Percentiles rank a stretch among this genome's conserved stretches.
These are phyloP conservation scores for Chaetops frenatus DNA, from an alignment of 2,113 vertebrate species.

Conservation along the genomic window DNA sequence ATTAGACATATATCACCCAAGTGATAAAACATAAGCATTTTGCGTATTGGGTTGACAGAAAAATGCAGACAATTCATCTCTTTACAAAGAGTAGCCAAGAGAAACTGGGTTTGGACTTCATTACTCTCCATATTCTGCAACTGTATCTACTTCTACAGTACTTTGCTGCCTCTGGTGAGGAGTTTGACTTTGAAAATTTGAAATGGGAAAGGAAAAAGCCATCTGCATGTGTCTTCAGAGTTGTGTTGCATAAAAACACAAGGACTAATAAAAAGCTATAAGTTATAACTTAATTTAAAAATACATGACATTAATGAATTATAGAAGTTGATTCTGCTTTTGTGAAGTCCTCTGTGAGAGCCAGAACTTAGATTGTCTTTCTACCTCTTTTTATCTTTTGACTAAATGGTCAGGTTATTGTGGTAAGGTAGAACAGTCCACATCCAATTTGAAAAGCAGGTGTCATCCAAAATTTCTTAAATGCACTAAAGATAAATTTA, in stretches of 20 bases:
- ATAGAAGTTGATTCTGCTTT: neutral
- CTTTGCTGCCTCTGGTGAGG: neutral
- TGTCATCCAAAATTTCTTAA: neutral
- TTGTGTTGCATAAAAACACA: neutral
- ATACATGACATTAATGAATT: neutral
- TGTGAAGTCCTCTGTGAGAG: neutral
- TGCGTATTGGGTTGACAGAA: neutral
- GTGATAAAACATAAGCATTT: neutral
- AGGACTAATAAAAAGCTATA: neutral
- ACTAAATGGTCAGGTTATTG: neutral
- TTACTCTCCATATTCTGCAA: neutral
- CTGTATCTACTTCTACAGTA: neutral
- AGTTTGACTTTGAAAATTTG: neutral
- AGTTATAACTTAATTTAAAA: neutral
- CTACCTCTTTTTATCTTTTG: neutral
- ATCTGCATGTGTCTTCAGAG: neutral
- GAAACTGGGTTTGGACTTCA: accelerated
- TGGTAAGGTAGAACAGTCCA: neutral
- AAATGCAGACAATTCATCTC: neutral
- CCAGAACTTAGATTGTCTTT: neutral
- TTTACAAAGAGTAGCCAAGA: neutral
- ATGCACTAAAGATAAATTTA: neutral
- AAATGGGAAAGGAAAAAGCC: neutral
- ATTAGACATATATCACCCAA: neutral
- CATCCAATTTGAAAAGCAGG: neutral